Percentiles rank a stretch among this genome's conserved stretches.
Evolutionary conservation across 2,888 invertebrate genomes (phyloP).

Genomic region (Rutpela maculata): DNA sequence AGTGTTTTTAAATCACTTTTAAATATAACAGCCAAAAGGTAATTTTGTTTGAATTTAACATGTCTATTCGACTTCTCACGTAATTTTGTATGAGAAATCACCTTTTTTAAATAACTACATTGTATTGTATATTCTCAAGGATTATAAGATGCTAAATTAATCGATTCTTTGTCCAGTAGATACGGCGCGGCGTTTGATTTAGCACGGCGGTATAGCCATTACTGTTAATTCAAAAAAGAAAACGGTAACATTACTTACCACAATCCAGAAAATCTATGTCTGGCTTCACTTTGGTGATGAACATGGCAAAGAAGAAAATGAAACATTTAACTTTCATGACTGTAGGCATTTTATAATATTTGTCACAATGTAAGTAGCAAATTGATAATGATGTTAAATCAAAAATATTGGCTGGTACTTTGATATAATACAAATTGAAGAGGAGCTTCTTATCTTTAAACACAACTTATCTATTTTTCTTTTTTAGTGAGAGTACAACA

Average conservation of each 20-base stretch:
- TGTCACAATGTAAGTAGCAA: not conserved
- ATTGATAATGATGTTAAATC: constrained; percentile 20
- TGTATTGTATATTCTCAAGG: too few species aligned
- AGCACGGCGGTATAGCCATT: too few species aligned
- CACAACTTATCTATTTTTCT: not conserved
- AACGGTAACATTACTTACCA: constrained; percentile 34
- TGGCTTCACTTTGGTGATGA: not conserved
- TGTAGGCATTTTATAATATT: constrained; percentile 19
- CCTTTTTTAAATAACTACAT: too few species aligned
- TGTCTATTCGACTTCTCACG: too few species aligned
- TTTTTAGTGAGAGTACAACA: not conserved
- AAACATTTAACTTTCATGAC: constrained; percentile 21
- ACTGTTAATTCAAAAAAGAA: not conserved
- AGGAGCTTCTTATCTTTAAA: constrained; percentile 11
- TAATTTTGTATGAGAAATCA: too few species aligned
- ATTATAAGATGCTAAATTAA: too few species aligned
- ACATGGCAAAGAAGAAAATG: constrained; percentile 27
- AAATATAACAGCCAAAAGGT: too few species aligned
- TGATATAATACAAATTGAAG: constrained; percentile 33
- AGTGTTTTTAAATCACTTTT: too few species aligned
- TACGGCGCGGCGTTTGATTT: too few species aligned
- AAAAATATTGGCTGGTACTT: constrained; percentile 8
- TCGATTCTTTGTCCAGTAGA: too few species aligned
- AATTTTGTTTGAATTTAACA: too few species aligned
- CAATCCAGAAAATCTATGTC: constrained; percentile 37